Conservation (phyloP, 1,140 invertebrate genomes). For the Trachymyrmex septentrionalis region DNA sequence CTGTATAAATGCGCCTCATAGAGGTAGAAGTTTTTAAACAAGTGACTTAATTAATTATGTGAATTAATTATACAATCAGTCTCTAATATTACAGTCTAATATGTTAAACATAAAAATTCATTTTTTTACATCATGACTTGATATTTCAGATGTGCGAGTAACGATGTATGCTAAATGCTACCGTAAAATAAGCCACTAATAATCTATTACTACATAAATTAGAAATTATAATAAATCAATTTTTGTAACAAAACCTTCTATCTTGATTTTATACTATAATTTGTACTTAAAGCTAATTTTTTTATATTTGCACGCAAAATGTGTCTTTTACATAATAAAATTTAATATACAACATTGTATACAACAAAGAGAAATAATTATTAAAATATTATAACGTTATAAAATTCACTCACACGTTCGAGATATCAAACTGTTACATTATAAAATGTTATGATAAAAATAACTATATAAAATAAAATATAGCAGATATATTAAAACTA, state of each 20-base stretch:
- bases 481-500: slow-evolving; percentile 16
- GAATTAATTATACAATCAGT: slow-evolving; percentile 64
- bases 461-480: slow-evolving; percentile 56
- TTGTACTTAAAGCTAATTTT: slow-evolving; percentile 9
- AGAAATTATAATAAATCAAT: not conserved
- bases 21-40: slow-evolving; percentile 72
- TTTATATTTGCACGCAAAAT: slow-evolving; percentile 6
- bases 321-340: slow-evolving; percentile 10
- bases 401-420: slow-evolving; percentile 29
- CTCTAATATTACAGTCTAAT: slow-evolving; percentile 64
- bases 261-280: not conserved
- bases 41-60: slow-evolving; percentile 45
- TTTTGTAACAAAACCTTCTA: not conserved
- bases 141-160: slow-evolving; percentile 39
- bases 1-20: slow-evolving; percentile 68
- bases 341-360: slow-evolving; percentile 31
- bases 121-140: not conserved
- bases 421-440: slow-evolving; percentile 38
- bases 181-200: slow-evolving; percentile 4
- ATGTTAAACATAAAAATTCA: slow-evolving; percentile 43
- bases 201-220: slow-evolving; percentile 14
- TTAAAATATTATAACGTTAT: slow-evolving; percentile 15
- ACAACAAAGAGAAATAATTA: slow-evolving; percentile 37
- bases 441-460: slow-evolving; percentile 49
- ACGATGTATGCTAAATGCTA: not conserved